These are phyloP conservation scores for Columba livia DNA, from an alignment of 2,113 vertebrate genomes.

Conservation along the genomic window DNA sequence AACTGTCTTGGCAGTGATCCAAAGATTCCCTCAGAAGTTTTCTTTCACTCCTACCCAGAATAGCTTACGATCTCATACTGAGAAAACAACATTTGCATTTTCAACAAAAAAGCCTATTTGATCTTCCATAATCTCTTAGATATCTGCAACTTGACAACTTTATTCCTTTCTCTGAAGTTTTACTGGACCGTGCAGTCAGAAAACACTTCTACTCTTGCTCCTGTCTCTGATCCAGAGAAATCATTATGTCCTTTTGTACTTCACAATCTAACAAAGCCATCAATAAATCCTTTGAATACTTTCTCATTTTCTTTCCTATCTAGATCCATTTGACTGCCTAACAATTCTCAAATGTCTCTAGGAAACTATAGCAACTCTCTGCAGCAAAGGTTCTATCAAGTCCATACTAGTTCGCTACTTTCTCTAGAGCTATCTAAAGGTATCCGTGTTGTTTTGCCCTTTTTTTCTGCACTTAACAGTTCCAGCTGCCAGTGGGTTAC, in stretches of 20 bases:
- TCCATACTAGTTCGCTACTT: not conserved
- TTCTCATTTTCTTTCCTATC: not conserved
- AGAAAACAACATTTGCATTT: not conserved
- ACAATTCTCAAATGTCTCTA: not conserved
- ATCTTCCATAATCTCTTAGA: not conserved
- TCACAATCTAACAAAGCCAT: not conserved
- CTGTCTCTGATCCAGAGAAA: not conserved
- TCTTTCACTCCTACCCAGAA: not conserved
- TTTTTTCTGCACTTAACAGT: not conserved
- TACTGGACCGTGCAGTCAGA: not conserved
- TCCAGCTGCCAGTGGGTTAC: not conserved
- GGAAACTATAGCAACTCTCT: not conserved
- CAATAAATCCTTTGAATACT: not conserved
- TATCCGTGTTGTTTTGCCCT: not conserved
- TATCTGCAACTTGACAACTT: not conserved
- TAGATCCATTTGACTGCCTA: not conserved
- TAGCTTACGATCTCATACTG: not conserved
- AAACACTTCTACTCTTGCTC: not conserved
- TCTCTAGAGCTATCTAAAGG: not conserved
- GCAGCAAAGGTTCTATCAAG: not conserved
- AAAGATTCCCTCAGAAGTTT: not conserved
- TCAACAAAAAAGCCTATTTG: not conserved
- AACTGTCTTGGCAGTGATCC: not conserved
- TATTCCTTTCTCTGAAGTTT: not conserved
- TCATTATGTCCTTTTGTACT: not conserved